These are phyloP conservation scores for Xiphias gladius DNA, from an alignment of 2,113 vertebrate genomes.

Conservation along the genomic window DNA sequence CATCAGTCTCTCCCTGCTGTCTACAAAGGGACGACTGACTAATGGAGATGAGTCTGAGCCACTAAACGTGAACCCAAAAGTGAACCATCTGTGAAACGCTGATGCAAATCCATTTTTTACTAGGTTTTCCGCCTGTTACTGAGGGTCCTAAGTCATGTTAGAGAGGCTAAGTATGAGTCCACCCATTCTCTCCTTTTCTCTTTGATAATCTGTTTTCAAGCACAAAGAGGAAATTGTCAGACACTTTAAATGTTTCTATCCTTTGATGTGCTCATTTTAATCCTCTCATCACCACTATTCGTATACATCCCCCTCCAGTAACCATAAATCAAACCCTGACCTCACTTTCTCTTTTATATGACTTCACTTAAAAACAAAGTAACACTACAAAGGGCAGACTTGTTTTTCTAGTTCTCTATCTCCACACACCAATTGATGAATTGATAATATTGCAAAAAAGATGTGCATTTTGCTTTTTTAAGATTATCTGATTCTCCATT, in stretches of 20 bases:
- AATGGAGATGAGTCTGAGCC: slow-evolving; percentile 71
- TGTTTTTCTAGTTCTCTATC: not conserved
- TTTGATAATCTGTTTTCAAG: slow-evolving; percentile 4
- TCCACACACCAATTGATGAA: not conserved
- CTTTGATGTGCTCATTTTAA: slow-evolving; percentile 17
- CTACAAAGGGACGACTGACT: slow-evolving; percentile 64
- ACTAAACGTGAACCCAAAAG: slow-evolving; percentile 58
- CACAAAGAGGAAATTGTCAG: slow-evolving; percentile 5
- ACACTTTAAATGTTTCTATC: not conserved
- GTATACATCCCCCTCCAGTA: not conserved
- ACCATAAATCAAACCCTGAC: not conserved
- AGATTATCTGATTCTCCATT: not conserved
- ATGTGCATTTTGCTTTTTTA: not conserved
- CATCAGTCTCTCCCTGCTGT: slow-evolving; percentile 67
- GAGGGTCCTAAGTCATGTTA: slow-evolving; percentile 53
- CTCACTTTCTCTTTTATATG: not conserved
- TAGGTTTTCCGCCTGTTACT: slow-evolving; percentile 46
- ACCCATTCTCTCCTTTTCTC: not conserved
- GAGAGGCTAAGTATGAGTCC: slow-evolving; percentile 23
- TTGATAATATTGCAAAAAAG: not conserved
- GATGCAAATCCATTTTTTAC: slow-evolving; percentile 53
- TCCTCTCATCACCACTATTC: slow-evolving; percentile 10
- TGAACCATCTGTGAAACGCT: slow-evolving; percentile 63
- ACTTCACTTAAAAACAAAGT: slow-evolving; percentile 9
- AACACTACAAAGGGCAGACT: not conserved